Evolutionary conservation across 2,797 vertebrate genomes (phyloP), one percentile per base, ranked within the genome.

Genomic region (Parotocinclus haroldoi): DNA sequence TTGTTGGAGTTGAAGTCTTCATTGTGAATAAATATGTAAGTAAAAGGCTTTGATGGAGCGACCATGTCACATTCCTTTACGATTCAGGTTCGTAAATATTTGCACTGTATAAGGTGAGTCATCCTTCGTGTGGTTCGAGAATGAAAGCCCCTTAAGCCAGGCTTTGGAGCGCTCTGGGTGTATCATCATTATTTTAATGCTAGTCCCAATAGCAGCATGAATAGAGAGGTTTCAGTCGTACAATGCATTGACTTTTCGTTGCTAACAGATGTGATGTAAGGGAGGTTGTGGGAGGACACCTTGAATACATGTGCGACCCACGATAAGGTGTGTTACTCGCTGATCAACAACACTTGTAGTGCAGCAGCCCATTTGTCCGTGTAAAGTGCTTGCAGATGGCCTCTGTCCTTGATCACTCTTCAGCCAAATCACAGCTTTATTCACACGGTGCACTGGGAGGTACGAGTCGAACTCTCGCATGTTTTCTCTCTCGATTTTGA

Each of bases 311-410:
- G 53, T 73, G 71, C 40, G 27, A 51, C 56, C 59, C 45, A 44
- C 64, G 56, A 71, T 55, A 63, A 66, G 48, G 50, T 46, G 58
- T 68, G 63, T 71, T 48, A 42, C 48, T 19, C 44, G 16, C 57
- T 76, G 66, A 64, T 72, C 56, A 61, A 69, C 72, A 69, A 61
- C 57, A 54, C 69, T 62, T 68, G 46, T 18, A 57, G 27, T 46
- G 42, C 42, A 60, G 61, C 52, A 48, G 46, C 48, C 56, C 66
- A 44, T 73, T 69, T 63, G 67, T 67, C 64, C 44, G 0, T 54
- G 59, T 56, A 44, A 76, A 76, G 58, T 60, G 71, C 45, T 73
- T 64, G 64, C 17, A 56, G 45, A 60, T 67, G 55, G 49, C 11
- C 7, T 44, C 19, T 37, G 55, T 70, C 48, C 71, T 72, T 72